These are phyloP conservation scores for Edolisoma coerulescens DNA, from an alignment of 2,113 vertebrate genomes.

Conservation along the genomic window DNA sequence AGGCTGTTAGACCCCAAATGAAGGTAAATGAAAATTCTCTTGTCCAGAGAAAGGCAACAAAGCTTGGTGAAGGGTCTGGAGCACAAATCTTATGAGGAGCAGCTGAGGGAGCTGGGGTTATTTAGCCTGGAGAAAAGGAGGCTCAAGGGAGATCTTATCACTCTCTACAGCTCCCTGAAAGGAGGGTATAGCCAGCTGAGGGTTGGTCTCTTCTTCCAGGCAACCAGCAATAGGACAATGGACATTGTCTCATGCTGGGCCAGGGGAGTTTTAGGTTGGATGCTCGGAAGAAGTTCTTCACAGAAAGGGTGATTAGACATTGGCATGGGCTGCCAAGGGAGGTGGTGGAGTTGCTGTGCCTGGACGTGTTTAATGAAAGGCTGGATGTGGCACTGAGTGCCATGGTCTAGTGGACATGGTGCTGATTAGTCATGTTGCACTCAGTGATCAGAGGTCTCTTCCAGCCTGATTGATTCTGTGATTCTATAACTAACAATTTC, in stretches of 20 bases:
- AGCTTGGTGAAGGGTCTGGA: background rate
- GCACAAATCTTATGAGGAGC: background rate
- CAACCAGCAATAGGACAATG: background rate
- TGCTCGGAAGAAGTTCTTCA: background rate
- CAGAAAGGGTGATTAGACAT: background rate
- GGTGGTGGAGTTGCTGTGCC: background rate
- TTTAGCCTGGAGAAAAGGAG: background rate
- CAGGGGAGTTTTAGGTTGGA: background rate
- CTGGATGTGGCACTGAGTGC: background rate
- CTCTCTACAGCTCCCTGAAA: background rate
- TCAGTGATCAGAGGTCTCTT: background rate
- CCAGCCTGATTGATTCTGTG: background rate
- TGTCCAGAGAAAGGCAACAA: background rate
- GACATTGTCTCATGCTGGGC: background rate
- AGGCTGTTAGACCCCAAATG: background rate
- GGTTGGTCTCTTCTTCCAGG: background rate
- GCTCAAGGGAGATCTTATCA: background rate
- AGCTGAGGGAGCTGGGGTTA: background rate
- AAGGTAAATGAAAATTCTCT: background rate
- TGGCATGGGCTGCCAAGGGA: background rate
- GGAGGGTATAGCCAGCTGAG: fast-evolving
- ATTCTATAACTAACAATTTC: background rate
- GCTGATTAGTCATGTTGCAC: background rate
- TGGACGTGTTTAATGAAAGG: background rate
- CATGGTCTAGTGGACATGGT: background rate